Base-by-base conservation (phyloP, 2,797 vertebrate genomes). In the Nasua narica region DNA sequence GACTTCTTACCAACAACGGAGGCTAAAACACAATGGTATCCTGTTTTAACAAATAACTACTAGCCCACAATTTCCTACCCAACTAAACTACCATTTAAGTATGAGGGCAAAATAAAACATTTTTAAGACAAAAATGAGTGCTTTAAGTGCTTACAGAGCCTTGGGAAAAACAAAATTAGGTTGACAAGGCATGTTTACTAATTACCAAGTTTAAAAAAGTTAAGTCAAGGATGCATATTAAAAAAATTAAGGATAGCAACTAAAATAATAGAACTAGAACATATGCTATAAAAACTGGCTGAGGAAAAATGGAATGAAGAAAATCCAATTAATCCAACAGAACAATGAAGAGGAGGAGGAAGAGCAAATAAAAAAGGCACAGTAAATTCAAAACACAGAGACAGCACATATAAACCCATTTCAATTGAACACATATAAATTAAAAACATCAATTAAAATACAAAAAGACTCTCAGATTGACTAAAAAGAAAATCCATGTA, bases 311-410 rank as follows among this genome's bases (percentile, higher is more conserved):
- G 29, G 35, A 72, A 58, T 84, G 27, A 78, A 62, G 27, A 83
- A 82, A 72, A 67, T 6, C 32, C 35, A 52, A 50, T 74, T 32
- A 90, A 91, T 69, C 25, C 23, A 89, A 60, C 0, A 50, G 43
- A 62, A 92, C 18, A 46, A 29, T 93, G 35, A 87, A 90, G 52
- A 91, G n/a, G n/a, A 94, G 29, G 25, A 7, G 46, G 58, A 87
- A 43, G 81, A 90, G 15, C 37, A 85, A 90, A 87, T 27, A 65
- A 72, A 91, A 93, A 72, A 35, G n/a, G 56, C 23, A 70, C 25
- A 91, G 70, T 67, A 84, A 79, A 89, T 89, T 91, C 56, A 96
- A 93, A 96, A 91, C 37, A 93, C 52, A 82, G 89, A 78, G 32
- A 46, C 1, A 90, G 79, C 23, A n/a, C 65, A 90, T 83, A 25